phyloP scores from a whole-genome alignment of 2,888 invertebrate species.

The Melanchra persicariae region DNA sequence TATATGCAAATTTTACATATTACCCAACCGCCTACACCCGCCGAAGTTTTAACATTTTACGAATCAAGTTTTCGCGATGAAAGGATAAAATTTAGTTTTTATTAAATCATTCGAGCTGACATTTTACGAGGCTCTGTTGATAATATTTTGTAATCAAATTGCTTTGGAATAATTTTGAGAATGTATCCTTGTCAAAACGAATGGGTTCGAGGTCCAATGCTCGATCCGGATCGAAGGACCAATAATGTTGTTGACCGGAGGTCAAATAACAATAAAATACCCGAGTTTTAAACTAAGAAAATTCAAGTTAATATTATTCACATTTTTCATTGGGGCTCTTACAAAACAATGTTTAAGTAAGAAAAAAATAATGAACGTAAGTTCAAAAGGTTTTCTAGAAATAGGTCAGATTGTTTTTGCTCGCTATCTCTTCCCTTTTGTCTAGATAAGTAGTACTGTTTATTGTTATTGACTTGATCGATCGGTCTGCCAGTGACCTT shows the following conservation, averaged over 20 bases:
- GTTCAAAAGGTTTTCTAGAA: background rate
- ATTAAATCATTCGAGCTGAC: conserved; percentile 31
- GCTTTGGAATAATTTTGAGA: background rate
- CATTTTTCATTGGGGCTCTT: too few relatives aligned
- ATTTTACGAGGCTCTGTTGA: conserved; percentile 13
- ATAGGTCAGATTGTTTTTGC: background rate
- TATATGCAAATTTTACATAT: conserved; percentile 55
- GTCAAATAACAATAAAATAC: background rate
- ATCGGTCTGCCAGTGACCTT: conserved; percentile 34
- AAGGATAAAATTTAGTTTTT: conserved; percentile 36
- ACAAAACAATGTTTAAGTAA: too few relatives aligned
- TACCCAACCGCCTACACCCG: conserved; percentile 41
- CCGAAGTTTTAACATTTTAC: conserved; percentile 29
- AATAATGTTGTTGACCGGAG: background rate
- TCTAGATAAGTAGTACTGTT: conserved; percentile 20
- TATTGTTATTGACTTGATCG: conserved; percentile 41
- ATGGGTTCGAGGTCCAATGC: background rate
- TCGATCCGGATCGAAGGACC: conserved; percentile 34
- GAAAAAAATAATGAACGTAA: background rate
- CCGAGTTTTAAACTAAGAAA: background rate
- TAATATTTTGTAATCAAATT: conserved; percentile 21
- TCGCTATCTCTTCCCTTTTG: conserved; percentile 4
- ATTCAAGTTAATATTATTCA: too few relatives aligned
- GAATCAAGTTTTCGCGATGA: conserved; percentile 27
- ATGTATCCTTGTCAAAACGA: background rate